Conservation (phyloP, 1,140 invertebrate species). For the Neuroterus valhalla region DNA sequence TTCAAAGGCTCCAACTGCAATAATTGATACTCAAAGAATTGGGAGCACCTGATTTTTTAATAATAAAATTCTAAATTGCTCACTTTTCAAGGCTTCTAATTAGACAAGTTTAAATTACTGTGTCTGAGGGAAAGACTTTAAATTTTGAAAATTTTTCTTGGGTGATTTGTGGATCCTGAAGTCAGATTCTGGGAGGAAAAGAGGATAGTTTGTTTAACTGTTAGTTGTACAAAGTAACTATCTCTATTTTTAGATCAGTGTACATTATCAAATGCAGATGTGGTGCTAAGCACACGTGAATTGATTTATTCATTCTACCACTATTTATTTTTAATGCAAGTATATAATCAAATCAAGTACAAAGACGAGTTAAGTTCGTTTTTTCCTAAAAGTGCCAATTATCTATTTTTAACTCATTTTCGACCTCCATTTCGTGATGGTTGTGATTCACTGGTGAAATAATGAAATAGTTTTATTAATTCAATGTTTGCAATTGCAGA, state of each 20-base stretch:
- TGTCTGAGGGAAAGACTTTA: too few species aligned
- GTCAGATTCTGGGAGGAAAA: too few species aligned
- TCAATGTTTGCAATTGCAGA: too few species aligned
- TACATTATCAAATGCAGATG: background rate
- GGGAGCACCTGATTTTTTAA: too few species aligned
- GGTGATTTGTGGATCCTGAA: too few species aligned
- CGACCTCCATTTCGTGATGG: background rate
- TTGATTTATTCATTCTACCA: background rate
- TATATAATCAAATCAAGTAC: constrained; percentile 8
- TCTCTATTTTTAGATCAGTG: constrained; percentile 6
- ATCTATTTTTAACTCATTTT: background rate
- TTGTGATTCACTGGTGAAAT: background rate
- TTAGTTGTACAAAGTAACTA: constrained; percentile 15
- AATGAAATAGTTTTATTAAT: background rate
- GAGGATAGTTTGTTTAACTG: background rate
- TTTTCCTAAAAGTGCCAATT: constrained; percentile 26
- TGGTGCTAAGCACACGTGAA: constrained; percentile 10
- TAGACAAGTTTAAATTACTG: too few species aligned
- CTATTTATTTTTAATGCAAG: constrained; percentile 18
- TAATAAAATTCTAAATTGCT: too few species aligned
- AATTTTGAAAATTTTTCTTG: too few species aligned
- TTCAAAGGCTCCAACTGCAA: too few species aligned
- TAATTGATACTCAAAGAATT: too few species aligned
- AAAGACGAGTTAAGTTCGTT: constrained; percentile 5
- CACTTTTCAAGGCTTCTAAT: too few species aligned